phyloP scores from a whole-genome alignment of 2,113 vertebrate genomes.

The Dascyllus trimaculatus region DNA sequence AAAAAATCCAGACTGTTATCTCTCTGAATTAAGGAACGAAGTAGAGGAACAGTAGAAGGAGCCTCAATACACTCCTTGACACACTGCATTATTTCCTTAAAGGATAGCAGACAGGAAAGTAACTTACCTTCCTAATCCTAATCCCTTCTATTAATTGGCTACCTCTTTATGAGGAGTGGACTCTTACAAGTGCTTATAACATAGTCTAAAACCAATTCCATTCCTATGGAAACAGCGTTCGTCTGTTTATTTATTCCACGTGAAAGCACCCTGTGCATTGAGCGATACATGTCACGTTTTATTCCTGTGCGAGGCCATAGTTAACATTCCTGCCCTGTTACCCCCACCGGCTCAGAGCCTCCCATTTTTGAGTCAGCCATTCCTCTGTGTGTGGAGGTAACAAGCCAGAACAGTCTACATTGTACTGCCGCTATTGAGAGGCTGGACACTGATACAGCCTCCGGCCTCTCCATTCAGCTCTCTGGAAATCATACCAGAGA shows the following conservation, averaged over 20 bases:
- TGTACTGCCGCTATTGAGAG: conserved; percentile 80
- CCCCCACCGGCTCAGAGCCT: conserved; percentile 57
- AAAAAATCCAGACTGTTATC: background rate
- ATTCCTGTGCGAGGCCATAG: conserved; percentile 45
- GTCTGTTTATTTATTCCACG: conserved; percentile 32
- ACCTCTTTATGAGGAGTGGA: background rate
- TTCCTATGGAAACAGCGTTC: background rate
- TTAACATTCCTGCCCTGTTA: conserved; percentile 61
- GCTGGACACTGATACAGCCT: conserved; percentile 53
- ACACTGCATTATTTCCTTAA: background rate
- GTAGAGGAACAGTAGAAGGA: background rate
- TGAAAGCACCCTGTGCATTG: background rate
- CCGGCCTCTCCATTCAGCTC: conserved; percentile 65
- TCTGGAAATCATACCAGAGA: conserved; percentile 65
- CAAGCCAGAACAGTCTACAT: conserved; percentile 82
- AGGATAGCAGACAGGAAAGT: background rate
- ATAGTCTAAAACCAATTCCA: background rate
- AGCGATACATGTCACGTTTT: conserved; percentile 30
- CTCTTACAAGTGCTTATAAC: background rate
- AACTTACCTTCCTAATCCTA: background rate
- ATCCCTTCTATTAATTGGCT: background rate
- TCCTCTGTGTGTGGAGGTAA: conserved; percentile 77
- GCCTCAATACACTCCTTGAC: background rate
- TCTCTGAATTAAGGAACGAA: background rate
- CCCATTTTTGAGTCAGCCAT: conserved; percentile 78